Evolutionary conservation across 2,797 vertebrate species (phyloP), one percentile per base, ranked within the genome.

Genomic region (Gastrophryne carolinensis): DNA sequence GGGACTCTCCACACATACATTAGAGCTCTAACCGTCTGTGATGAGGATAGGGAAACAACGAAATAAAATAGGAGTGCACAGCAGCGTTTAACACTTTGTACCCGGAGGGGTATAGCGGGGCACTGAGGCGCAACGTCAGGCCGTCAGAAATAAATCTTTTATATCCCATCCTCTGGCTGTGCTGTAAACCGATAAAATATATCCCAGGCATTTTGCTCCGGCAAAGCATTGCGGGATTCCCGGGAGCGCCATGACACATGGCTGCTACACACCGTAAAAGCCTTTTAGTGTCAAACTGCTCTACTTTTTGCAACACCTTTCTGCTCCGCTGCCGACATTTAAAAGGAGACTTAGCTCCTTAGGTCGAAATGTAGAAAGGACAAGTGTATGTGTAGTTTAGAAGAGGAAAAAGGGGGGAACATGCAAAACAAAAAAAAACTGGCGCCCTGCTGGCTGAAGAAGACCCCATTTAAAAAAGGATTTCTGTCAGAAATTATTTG

Each of bases 181-280:
- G 17, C 24, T 52, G 60, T 73, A 24, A 73, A 54, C 71, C 57
- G 54, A 63, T 44, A 64, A 64, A 54, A 64, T 27, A 32, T 63
- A 72, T 34, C 24, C 13, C 44, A 73, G 49, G 71, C 71, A 6
- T 17, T 41, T 73, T 30, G 50, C 58, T 23, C 8, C 58, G 24
- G 53, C 71, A 73, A 73, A 73, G 60, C 70, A 32, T 47, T 3
- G 57, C 70, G 4, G 70, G 70, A 34, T 10, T 44, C 70, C 60
- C 58, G 19, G 30, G 47, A 53, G 47, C 70, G 39, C 12, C 17
- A 62, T 15, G 70, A 72, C 70, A 39, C 32, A 27, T 34, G 2
- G 58, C 47, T 57, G 17, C 17, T 32, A 73, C 47, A 29, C 41
- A 49, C 60, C 29, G 47, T 73, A 56, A 53, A 53, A 63, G 44